Conservation (phyloP, 2,888 invertebrate genomes). For the Pterostichus madidus region DNA sequence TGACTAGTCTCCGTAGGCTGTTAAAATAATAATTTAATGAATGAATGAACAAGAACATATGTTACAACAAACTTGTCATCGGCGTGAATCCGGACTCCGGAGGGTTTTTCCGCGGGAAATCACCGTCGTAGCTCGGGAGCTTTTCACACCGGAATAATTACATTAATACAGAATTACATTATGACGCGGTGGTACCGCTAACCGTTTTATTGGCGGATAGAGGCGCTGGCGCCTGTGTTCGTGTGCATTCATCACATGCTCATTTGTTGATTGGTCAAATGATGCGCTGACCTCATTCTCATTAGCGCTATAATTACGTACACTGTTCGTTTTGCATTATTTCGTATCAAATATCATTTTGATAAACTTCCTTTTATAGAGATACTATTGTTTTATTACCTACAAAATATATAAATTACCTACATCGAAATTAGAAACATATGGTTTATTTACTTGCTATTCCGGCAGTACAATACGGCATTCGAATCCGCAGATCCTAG, state of each 20-base stretch:
- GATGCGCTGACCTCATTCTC: slow-evolving; percentile 55
- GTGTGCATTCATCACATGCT: slow-evolving; percentile 62
- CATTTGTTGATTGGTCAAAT: slow-evolving; percentile 65
- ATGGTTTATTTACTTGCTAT: no score
- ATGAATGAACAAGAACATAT: slow-evolving; percentile 1
- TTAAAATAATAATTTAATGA: slow-evolving; percentile 53
- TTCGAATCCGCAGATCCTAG: no score
- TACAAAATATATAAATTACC: no score
- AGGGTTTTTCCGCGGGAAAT: slow-evolving; percentile 25
- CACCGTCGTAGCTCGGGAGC: slow-evolving; percentile 6
- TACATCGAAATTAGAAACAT: no score
- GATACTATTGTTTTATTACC: no score
- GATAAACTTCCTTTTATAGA: no score
- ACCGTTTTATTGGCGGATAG: slow-evolving; percentile 56
- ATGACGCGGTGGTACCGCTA: slow-evolving; percentile 52
- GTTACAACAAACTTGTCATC: background rate
- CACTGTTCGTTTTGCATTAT: slow-evolving; percentile 56
- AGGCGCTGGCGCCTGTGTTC: slow-evolving; percentile 21
- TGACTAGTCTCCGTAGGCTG: slow-evolving; percentile 32
- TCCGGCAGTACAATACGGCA: no score
- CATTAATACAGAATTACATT: slow-evolving; percentile 65
- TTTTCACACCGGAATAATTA: slow-evolving; percentile 60
- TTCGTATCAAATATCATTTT: slow-evolving; percentile 38
- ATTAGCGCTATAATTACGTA: slow-evolving; percentile 60
- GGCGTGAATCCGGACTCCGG: background rate